Base-by-base conservation (phyloP, 2,888 invertebrate genomes). In the Drosophila meridionalis region DNA sequence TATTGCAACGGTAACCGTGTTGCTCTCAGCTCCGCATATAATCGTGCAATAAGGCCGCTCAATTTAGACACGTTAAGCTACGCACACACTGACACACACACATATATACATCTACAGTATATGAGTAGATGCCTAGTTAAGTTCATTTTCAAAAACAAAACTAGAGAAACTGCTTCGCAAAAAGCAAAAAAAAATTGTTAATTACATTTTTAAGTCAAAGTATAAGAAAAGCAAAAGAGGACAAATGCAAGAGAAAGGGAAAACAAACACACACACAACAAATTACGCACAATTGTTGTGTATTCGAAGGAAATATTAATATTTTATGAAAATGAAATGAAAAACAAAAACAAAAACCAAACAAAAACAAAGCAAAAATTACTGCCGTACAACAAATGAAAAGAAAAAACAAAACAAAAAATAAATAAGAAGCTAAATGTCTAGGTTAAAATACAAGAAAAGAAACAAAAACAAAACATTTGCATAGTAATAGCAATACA, bases 21-120 rank as follows among this genome's bases (percentile, higher is more conserved):
- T 98, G 91, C 95, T 97, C 89, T 97, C 97, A 85, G 98, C 98
- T 92, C 98, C 98, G 84, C 98, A 98, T 94, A 98, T 98, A 93
- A 97, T 98, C 94, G 98, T 98, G 94, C 97, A 98, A 95, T 97
- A 96, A 95, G 83, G 79, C 77, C 69, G 77, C 81, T 81, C 73
- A 73, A 80, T 69, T 80, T 84, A 90, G 78, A 67, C 63, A 74
- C 47, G 12, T 67, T 85, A 85, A 89, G 85, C 58, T 71, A 78
- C 67, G 73, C 57, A 65, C 64, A 64, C 67, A 64, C 48, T 56
- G 47, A 64, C 14, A 48, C 61, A 69, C 53, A 38, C 62, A 65
- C 30, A 48, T 58, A 65, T 11, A 60, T 3, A 26, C 38, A 66
- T 43, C 57, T 42, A 20, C 43, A 64, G 65, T 63, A 76, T 56